Evolutionary conservation across 2,113 vertebrate genomes (phyloP).

Genomic region (Chamaetylas fuelleborni): DNA sequence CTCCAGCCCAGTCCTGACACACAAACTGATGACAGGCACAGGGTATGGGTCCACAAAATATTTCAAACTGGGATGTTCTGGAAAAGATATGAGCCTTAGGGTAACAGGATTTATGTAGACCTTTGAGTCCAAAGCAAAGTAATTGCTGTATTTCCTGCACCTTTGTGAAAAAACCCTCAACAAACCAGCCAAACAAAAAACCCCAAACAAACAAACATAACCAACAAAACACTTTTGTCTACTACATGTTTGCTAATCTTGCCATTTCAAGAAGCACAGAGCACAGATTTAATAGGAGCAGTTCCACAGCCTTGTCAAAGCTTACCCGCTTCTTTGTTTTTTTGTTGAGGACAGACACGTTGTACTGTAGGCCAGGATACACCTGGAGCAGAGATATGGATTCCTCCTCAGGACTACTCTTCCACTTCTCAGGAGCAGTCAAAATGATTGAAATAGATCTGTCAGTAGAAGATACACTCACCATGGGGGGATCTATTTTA

Average conservation of each 20-base stretch:
- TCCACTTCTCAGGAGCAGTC: constrained; percentile 83
- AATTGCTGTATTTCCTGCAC: not conserved
- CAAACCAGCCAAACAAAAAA: not conserved
- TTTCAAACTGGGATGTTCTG: not conserved
- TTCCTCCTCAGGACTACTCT: constrained; percentile 49
- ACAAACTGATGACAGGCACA: not conserved
- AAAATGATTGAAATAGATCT: constrained; percentile 76
- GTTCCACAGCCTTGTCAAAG: not conserved
- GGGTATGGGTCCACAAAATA: not conserved
- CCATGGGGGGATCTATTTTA: constrained; percentile 78
- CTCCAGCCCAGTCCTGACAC: not conserved
- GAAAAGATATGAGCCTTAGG: not conserved
- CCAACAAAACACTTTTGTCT: not conserved
- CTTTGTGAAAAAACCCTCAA: not conserved
- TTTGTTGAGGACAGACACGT: constrained; percentile 76
- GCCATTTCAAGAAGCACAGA: not conserved
- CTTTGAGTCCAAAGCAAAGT: not conserved
- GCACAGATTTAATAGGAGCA: not conserved
- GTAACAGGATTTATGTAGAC: not conserved
- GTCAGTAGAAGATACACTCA: constrained; percentile 72
- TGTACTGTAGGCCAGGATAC: constrained; percentile 79
- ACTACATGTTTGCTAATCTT: not conserved
- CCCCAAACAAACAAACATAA: not conserved
- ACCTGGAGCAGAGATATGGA: constrained; percentile 71
- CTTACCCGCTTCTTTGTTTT: constrained; percentile 74